These are phyloP conservation scores for Uria lomvia DNA, from an alignment of 2,113 vertebrate genomes.

Conservation along the genomic window DNA sequence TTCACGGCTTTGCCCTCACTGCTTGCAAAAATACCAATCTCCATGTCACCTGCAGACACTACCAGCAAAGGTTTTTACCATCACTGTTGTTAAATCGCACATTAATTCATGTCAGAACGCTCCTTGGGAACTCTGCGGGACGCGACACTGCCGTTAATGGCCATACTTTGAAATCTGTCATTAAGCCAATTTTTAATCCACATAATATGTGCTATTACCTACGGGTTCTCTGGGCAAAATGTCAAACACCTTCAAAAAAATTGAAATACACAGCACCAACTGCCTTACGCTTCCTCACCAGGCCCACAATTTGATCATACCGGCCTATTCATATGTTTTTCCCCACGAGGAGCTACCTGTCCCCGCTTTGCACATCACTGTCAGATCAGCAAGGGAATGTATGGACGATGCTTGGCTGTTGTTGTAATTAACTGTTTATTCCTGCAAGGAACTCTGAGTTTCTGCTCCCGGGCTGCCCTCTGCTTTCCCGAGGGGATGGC, in stretches of 20 bases:
- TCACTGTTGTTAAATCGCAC: neutral
- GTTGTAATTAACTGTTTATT: neutral
- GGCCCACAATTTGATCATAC: neutral
- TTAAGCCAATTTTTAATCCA: slow-evolving; percentile 40
- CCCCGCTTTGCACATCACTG: neutral
- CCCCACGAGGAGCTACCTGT: neutral
- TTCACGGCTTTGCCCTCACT: neutral
- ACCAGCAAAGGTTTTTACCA: neutral
- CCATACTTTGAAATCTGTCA: slow-evolving; percentile 6
- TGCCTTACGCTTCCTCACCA: neutral
- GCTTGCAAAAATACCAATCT: neutral
- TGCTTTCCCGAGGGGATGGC: fast-evolving
- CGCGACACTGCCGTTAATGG: neutral
- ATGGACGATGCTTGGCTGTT: fast-evolving
- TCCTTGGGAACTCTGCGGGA: neutral
- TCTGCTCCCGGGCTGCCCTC: neutral
- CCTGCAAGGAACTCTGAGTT: neutral
- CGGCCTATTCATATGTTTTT: neutral
- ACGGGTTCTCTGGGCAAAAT: neutral
- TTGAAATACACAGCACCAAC: neutral
- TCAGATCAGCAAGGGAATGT: neutral
- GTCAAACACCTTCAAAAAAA: slow-evolving; percentile 6
- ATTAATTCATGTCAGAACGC: neutral
- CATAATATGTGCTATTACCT: neutral
- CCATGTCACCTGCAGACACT: neutral